Evolutionary conservation across 2,888 invertebrate species (phyloP).

Genomic region (Drosophila tripunctata): DNA sequence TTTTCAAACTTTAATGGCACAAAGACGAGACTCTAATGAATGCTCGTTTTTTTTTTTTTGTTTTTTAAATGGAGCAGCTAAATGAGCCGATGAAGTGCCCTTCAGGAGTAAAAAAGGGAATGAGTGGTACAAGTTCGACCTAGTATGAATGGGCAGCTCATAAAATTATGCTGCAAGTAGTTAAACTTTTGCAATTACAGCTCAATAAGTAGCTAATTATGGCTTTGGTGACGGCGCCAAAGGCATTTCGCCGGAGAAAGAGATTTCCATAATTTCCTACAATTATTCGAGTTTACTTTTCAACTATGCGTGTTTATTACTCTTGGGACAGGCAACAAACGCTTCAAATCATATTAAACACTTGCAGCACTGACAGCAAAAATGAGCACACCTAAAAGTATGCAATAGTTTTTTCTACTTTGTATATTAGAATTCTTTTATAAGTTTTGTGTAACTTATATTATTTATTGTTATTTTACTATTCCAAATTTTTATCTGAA

Average conservation of each 20-base stretch:
- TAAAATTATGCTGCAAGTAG: slow-evolving; percentile 49
- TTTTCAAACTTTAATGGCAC: slow-evolving; percentile 45
- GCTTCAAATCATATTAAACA: neutral
- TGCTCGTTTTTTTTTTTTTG: too few relatives aligned
- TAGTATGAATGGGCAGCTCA: slow-evolving; percentile 21
- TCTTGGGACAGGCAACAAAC: neutral
- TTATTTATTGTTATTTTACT: too few relatives aligned
- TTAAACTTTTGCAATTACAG: slow-evolving; percentile 74
- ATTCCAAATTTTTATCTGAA: neutral
- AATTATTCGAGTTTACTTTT: slow-evolving; percentile 28
- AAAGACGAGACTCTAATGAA: slow-evolving; percentile 49
- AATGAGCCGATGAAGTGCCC: slow-evolving; percentile 19
- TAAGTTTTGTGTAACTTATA: too few relatives aligned
- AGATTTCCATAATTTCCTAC: slow-evolving; percentile 34
- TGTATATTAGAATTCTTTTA: too few relatives aligned
- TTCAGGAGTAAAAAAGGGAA: neutral
- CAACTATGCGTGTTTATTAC: neutral
- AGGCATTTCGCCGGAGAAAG: slow-evolving; percentile 13
- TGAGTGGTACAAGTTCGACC: slow-evolving; percentile 8
- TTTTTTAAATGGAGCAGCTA: slow-evolving; percentile 31
- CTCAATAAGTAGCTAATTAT: slow-evolving; percentile 72
- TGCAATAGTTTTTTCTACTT: neutral
- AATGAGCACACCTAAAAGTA: neutral
- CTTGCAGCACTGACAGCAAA: neutral
- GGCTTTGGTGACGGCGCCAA: slow-evolving; percentile 27